Evolutionary conservation across 2,888 invertebrate genomes (phyloP).

Genomic region (Diadegma fenestrale): DNA sequence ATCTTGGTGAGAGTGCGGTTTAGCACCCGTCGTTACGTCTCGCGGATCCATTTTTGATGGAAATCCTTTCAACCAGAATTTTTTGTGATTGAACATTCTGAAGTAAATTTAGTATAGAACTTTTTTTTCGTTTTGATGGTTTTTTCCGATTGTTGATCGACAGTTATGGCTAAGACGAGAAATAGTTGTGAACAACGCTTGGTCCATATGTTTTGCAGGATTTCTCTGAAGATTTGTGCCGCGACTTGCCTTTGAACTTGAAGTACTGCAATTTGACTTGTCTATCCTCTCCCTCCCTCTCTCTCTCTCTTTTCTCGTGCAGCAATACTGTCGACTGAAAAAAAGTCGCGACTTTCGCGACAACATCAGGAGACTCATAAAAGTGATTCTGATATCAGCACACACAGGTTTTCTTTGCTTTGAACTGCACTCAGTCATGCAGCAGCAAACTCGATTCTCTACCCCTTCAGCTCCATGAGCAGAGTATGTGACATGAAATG

Average conservation of each 20-base stretch:
- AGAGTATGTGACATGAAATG: slow-evolving; percentile 8
- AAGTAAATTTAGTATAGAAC: not conserved
- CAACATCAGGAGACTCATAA: slow-evolving; percentile 31
- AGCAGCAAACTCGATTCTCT: slow-evolving; percentile 39
- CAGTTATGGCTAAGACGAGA: not conserved
- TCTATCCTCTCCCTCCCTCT: slow-evolving; percentile 9
- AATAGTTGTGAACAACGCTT: not conserved
- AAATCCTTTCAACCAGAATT: not conserved
- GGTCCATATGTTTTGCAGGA: slow-evolving; percentile 4
- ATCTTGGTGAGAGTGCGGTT: slow-evolving; percentile 52
- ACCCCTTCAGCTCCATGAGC: not conserved
- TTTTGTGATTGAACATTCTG: not conserved
- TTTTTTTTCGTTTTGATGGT: not conserved
- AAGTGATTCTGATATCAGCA: slow-evolving; percentile 29
- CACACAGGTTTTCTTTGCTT: slow-evolving; percentile 35
- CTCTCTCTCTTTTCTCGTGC: not conserved
- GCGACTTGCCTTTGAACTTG: slow-evolving; percentile 41
- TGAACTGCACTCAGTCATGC: slow-evolving; percentile 59
- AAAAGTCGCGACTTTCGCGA: slow-evolving; percentile 17
- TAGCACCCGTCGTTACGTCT: slow-evolving; percentile 24
- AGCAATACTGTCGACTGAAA: slow-evolving; percentile 28
- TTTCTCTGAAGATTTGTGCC: slow-evolving; percentile 36
- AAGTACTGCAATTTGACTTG: slow-evolving; percentile 56
- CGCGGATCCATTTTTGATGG: slow-evolving; percentile 29
- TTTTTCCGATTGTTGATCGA: too few species aligned